These are phyloP conservation scores for Metopia argyrocephala DNA, from an alignment of 2,888 invertebrate species.

Conservation along the genomic window DNA sequence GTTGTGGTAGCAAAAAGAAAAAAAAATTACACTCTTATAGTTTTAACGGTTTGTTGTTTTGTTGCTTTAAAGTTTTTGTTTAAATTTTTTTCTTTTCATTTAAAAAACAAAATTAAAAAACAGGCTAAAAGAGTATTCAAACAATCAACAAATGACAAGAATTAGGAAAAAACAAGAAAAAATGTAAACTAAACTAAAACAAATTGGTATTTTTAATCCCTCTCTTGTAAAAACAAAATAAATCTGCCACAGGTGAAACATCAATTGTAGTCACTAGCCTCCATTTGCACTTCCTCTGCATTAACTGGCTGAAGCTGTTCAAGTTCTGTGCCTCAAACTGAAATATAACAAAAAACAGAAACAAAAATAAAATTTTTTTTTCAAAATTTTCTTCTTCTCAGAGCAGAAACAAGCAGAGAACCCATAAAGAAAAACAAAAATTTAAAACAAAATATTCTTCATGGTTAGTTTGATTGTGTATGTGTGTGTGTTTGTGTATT, in stretches of 20 bases:
- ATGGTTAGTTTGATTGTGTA: too few species aligned
- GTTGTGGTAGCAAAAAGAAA: background rate
- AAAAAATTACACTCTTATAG: conserved; percentile 2
- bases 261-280: conserved; percentile 26
- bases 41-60: background rate
- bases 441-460: too few species aligned
- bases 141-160: background rate
- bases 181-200: background rate
- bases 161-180: background rate
- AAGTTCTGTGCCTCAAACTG: too few species aligned
- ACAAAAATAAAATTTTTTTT: too few species aligned
- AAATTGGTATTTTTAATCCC: conserved; percentile 14
- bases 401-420: too few species aligned
- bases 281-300: background rate
- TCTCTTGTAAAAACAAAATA: background rate
- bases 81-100: conserved; percentile 21
- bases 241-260: conserved; percentile 42
- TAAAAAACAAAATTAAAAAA: background rate
- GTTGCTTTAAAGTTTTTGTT: background rate
- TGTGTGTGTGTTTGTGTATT: too few species aligned
- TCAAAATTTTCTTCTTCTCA: too few species aligned
- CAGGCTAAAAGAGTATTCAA: background rate
- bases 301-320: background rate
- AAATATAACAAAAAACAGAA: too few species aligned
- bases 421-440: too few species aligned